Evolutionary conservation across 2,888 invertebrate genomes (phyloP), one percentile per base, ranked within the genome.

Genomic region (Ellobium chinense): DNA sequence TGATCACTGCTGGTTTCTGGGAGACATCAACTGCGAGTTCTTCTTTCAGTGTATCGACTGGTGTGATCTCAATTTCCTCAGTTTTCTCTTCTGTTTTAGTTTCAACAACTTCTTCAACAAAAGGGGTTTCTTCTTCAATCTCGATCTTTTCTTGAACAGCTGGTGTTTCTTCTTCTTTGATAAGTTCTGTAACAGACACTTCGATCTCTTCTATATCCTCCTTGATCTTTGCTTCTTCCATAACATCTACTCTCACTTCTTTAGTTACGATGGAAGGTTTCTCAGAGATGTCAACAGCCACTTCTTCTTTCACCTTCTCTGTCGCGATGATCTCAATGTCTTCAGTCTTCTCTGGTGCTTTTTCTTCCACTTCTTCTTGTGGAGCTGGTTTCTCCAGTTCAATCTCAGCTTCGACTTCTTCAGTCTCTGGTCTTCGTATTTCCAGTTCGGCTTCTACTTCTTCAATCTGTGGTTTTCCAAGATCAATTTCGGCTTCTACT

Each of bases 311-410:
- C 63, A 58, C 56, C 21, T 78, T 72, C 80, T 79, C 69, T 12
- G 80, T 62, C 24, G 69, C 60, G 56, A n/a, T 89, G 86, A 93
- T 90, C 34, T 89, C 84, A 31, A 81, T 69, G 78, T 85, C 85
- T 62, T 82, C n/a, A n/a, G n/a, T n/a, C n/a, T n/a, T n/a, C n/a
- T n/a, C 68, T 27, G 36, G 62, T 54, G 65, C 90, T n/a, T n/a
- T n/a, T n/a, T n/a, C n/a, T 87, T 93, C 90, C 31, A 90, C 85
- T 73, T 96, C 92, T 39, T 78, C 31, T 9, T 82, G 82, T 72
- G 69, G 27, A 62, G 36, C 56, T n/a, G 31, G 29, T 39, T 0
- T 37, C 76, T 21, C 34, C 14, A 31, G 36, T 36, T 56, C 84
- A 62, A 85, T 83, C 46, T 85, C 83, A 46, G 81, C 78, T 46